Percentiles rank a stretch among this genome's conserved stretches.
These are phyloP conservation scores for Drosophila santomea DNA, from an alignment of 1,140 invertebrate species.

Conservation along the genomic window DNA sequence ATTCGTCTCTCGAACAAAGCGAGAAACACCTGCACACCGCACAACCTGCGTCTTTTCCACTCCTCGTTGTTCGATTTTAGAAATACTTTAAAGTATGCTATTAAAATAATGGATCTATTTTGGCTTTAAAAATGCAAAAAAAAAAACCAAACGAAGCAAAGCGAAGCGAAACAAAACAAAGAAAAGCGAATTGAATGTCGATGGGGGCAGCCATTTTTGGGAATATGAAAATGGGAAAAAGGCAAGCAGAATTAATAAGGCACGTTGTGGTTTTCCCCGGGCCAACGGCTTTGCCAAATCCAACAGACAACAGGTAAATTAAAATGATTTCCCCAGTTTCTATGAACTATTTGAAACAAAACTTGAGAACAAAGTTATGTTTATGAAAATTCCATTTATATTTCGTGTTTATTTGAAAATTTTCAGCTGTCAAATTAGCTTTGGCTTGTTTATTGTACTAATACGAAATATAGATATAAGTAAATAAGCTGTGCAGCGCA, in stretches of 20 bases:
- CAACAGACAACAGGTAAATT: conserved; percentile 42
- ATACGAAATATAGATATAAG: conserved; percentile 20
- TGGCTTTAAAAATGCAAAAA: conserved; percentile 52
- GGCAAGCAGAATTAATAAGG: neutral
- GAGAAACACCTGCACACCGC: conserved; percentile 27
- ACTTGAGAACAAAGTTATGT: conserved; percentile 10
- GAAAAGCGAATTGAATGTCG: conserved; percentile 38
- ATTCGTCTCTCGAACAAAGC: conserved; percentile 31
- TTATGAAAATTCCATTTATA: conserved; percentile 31
- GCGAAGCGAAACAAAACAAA: conserved; percentile 21
- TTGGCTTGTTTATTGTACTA: neutral
- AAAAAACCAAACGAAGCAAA: conserved; percentile 16
- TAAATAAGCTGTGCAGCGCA: conserved; percentile 33
- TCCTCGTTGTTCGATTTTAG: conserved; percentile 56
- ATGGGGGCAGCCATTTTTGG: conserved; percentile 58
- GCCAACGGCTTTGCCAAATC: conserved; percentile 20
- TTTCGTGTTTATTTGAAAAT: conserved; percentile 7
- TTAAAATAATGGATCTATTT: conserved; percentile 83
- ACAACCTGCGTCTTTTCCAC: conserved; percentile 2
- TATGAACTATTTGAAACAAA: conserved; percentile 23
- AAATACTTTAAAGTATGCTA: conserved; percentile 80
- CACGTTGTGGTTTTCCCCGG: conserved; percentile 29
- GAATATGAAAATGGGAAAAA: conserved; percentile 4
- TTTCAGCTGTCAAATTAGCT: conserved; percentile 37
- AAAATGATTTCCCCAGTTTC: conserved; percentile 17